Base-by-base conservation (phyloP, 2,113 vertebrate species). In the Felis chaus region DNA sequence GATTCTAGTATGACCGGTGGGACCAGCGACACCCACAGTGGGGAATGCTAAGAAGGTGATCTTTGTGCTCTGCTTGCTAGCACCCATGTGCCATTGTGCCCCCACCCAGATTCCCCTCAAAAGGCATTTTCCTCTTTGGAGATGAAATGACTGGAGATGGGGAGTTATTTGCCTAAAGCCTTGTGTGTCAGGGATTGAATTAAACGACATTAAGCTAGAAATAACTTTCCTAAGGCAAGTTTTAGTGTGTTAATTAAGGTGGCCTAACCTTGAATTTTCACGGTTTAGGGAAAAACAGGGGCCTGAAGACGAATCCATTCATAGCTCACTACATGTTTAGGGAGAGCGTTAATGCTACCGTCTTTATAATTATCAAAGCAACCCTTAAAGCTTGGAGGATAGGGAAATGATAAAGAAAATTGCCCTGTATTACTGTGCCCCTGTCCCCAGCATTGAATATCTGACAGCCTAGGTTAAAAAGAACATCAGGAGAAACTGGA, bases 171-270 rank as follows among this genome's bases (percentile, higher is more conserved):
- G 89, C 97, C 96, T 95, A 97, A 97, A 98, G 94, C 95, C 84
- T 95, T 96, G 65, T 94, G 98, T 98, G 98, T 98, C 89, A 93
- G 89, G 91, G 97, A 98, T 97, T 97, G 93, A 98, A 98, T 97
- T 97, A 97, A 98, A 97, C 91, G 97, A 97, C 92, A 98, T 98
- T 98, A 98, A 96, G 89, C 19, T 94, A 95, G 98, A 98, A 98
- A 98, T 98, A 98, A 97, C 89, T 97, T 76, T 97, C 95, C 97
- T 98, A 96, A 95, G 90, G 97, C 97, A 97, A 96, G 92, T 97
- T 95, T 96, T 98, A 98, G 82, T 97, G 94, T 98, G 96, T 98
- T 98, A 98, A 98, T 98, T 98, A 98, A 98, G 97, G 87, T 91
- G 83, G 95, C 73, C 88, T 97, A 63, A 97, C 95, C 88, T 98